Percentiles rank a stretch among this genome's conserved stretches.
These are phyloP conservation scores for Mormyrops attenuatus DNA, from an alignment of 2,797 vertebrate genomes.

Conservation along the genomic window DNA sequence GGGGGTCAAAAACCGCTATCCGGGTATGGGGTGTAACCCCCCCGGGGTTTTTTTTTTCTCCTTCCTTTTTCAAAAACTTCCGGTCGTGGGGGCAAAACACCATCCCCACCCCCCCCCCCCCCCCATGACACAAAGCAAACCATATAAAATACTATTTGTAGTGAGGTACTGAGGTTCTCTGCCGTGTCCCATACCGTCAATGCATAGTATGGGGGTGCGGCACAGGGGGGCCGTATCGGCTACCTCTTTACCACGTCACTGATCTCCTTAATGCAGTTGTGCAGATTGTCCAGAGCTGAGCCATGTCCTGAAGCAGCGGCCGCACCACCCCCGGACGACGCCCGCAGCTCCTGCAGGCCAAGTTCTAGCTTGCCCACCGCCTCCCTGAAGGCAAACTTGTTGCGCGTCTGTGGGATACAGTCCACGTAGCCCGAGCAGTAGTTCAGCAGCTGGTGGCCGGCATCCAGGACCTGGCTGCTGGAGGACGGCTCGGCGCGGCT, in stretches of 20 bases:
- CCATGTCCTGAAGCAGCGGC: slow-evolving; percentile 55
- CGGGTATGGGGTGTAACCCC: no score
- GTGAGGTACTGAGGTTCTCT: slow-evolving; percentile 85
- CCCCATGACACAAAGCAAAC: slow-evolving; percentile 86
- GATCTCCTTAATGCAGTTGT: slow-evolving; percentile 95
- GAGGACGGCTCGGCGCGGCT: slow-evolving; percentile 68
- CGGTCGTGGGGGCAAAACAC: no score
- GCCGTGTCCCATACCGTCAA: slow-evolving; percentile 35
- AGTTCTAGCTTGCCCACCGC: slow-evolving; percentile 95
- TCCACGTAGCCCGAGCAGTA: slow-evolving; percentile 98
- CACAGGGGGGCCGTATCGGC: slow-evolving; percentile 51
- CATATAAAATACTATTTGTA: slow-evolving; percentile 58
- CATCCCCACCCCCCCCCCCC: slow-evolving; percentile 57
- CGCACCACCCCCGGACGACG: slow-evolving; percentile 67
- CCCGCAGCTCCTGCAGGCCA: slow-evolving; percentile 93
- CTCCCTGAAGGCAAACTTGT: slow-evolving; percentile 98
- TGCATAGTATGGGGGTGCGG: slow-evolving; percentile 37
- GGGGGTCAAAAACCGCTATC: no score
- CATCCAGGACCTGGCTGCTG: slow-evolving; percentile 90
- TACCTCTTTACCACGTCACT: slow-evolving; percentile 99
- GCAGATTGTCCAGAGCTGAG: slow-evolving; percentile 88
- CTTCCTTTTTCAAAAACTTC: no score
- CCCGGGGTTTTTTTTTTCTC: no score
- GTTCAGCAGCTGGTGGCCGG: slow-evolving; percentile 93
- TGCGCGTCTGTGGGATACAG: slow-evolving; percentile 93